Percentiles rank a stretch among this genome's conserved stretches.
Evolutionary conservation across 2,888 invertebrate genomes (phyloP).

Genomic region (Protodeltote pygarga): DNA sequence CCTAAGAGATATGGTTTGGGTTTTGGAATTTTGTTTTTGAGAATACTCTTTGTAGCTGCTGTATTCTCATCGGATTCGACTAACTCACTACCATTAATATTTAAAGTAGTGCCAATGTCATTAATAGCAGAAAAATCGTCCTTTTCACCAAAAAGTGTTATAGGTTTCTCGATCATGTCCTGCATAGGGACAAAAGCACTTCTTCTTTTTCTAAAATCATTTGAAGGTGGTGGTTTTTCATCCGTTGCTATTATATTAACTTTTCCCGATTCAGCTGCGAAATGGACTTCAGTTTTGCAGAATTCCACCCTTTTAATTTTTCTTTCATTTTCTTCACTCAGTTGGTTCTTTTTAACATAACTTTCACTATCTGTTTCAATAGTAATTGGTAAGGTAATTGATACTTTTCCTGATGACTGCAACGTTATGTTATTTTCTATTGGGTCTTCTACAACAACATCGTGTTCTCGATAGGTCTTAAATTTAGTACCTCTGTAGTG

Average conservation of each 20-base stretch:
- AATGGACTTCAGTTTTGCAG: constrained; percentile 95
- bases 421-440: constrained; percentile 70
- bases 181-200: constrained; percentile 82
- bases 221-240: constrained; percentile 94
- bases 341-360: constrained; percentile 56
- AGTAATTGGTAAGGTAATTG: constrained; percentile 75
- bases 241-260: constrained; percentile 96
- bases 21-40: constrained; percentile 91
- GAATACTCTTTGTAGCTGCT: constrained; percentile 89
- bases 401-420: constrained; percentile 76
- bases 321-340: constrained; percentile 73
- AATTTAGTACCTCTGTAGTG: constrained; percentile 63
- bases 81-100: constrained; percentile 56
- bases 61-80: constrained; percentile 83
- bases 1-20: constrained; percentile 92
- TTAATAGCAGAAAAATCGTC: constrained; percentile 57
- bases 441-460: constrained; percentile 62
- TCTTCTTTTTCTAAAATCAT: constrained; percentile 91
- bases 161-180: constrained; percentile 81
- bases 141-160: constrained; percentile 89
- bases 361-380: constrained; percentile 64
- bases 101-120: constrained; percentile 48
- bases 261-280: constrained; percentile 94
- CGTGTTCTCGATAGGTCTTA: constrained; percentile 63
- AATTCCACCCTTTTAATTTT: constrained; percentile 93